These are phyloP conservation scores for Rousettus leschenaultii DNA, from an alignment of 2,113 vertebrate species.

Conservation along the genomic window DNA sequence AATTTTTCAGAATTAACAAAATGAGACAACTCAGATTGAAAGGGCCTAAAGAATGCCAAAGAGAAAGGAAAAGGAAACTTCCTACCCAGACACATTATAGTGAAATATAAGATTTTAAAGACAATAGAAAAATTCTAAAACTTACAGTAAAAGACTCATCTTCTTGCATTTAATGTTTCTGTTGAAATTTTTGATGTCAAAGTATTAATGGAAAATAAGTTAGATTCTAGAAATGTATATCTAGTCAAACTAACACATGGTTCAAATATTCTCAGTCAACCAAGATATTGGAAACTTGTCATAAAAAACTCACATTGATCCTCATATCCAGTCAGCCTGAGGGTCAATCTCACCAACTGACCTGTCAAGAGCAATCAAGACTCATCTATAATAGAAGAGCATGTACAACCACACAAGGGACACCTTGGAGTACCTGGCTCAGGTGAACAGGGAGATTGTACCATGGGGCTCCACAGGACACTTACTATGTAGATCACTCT, in stretches of 20 bases:
- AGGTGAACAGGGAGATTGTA: too few species aligned
- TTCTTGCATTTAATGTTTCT: background rate
- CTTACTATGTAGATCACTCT: too few species aligned
- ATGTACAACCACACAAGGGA: too few species aligned
- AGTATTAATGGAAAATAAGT: background rate
- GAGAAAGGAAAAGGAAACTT: background rate
- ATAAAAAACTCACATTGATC: background rate
- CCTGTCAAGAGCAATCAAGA: too few species aligned
- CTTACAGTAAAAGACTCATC: background rate
- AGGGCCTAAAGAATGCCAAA: background rate
- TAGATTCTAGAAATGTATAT: background rate
- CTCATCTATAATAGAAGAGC: too few species aligned
- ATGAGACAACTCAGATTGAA: background rate
- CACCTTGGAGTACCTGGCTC: too few species aligned
- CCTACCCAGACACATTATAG: background rate
- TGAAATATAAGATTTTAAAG: background rate
- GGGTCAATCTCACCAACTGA: too few species aligned
- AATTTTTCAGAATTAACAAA: background rate
- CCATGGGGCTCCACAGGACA: too few species aligned
- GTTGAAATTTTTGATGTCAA: background rate
- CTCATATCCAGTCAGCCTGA: too few species aligned
- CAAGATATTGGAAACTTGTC: background rate
- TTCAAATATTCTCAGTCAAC: background rate
- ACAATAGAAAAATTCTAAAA: background rate
- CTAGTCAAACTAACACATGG: background rate